Percentiles rank a stretch among this genome's conserved stretches.
Conservation (phyloP, 2,113 vertebrate species). For the Glareola pratincola region DNA sequence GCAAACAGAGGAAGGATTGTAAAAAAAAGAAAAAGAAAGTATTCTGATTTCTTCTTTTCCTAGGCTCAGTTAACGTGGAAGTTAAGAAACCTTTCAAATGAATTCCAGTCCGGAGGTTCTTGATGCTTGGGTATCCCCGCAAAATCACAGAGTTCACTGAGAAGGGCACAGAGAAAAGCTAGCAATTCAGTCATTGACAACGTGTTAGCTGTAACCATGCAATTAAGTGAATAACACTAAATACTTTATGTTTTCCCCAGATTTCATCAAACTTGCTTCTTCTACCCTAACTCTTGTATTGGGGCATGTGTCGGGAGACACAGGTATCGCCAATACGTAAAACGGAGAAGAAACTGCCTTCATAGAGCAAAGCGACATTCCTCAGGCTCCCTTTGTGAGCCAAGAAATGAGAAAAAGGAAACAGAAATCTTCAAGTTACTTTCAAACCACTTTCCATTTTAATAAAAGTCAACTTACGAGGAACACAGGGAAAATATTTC, state of each 20-base stretch:
- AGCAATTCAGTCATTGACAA: background rate
- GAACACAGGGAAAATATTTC: conserved; percentile 18
- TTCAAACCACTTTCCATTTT: conserved; percentile 58
- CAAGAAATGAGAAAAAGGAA: conserved; percentile 27
- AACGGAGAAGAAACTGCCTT: background rate
- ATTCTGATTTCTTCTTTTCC: background rate
- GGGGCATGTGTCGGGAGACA: background rate
- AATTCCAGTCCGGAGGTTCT: background rate
- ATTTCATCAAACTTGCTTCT: background rate
- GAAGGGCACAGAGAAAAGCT: background rate
- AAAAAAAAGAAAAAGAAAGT: background rate
- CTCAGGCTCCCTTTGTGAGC: background rate
- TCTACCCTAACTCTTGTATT: background rate
- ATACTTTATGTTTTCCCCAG: background rate
- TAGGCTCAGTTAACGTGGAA: background rate
- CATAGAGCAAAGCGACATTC: background rate
- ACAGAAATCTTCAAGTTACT: conserved; percentile 20
- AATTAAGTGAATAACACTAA: background rate
- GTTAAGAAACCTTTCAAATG: background rate
- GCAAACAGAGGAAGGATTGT: background rate
- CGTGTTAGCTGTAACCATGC: background rate
- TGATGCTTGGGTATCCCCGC: background rate
- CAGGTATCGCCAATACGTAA: background rate
- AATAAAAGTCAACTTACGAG: background rate
- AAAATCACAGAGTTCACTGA: background rate